phyloP scores from a whole-genome alignment of 2,797 vertebrate genomes.

The Syngnathus acus region DNA sequence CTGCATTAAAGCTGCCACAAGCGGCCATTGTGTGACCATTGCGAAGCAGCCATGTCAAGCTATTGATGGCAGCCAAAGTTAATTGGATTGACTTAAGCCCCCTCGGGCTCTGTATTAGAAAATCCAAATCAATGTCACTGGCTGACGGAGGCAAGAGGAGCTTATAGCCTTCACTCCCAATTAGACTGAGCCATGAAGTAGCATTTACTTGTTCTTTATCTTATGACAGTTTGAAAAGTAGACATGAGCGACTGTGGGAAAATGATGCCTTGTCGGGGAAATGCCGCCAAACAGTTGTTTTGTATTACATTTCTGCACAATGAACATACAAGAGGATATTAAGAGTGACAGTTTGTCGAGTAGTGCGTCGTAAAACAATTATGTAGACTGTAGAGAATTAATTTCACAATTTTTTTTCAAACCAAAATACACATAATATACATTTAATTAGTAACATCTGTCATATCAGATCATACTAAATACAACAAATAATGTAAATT shows the following conservation, averaged over 20 bases:
- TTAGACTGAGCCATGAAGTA: conserved; percentile 53
- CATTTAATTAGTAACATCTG: background rate
- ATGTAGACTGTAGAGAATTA: background rate
- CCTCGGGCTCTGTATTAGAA: conserved; percentile 58
- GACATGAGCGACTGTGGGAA: conserved; percentile 20
- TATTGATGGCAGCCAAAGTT: conserved; percentile 61
- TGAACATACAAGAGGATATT: background rate
- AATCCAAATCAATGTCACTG: conserved; percentile 66
- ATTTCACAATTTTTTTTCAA: background rate
- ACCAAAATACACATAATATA: background rate
- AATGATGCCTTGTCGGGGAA: conserved; percentile 2
- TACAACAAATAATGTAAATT: conserved; percentile 1
- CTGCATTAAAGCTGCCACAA: background rate
- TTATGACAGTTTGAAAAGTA: conserved; percentile 1
- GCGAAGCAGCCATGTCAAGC: conserved; percentile 38
- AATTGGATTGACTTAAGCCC: conserved; percentile 66
- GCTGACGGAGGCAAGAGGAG: conserved; percentile 47
- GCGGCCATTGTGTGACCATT: conserved; percentile 2
- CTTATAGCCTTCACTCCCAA: conserved; percentile 58
- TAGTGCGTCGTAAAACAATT: background rate
- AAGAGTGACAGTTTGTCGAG: background rate
- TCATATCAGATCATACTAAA: background rate
- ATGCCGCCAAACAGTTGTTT: background rate
- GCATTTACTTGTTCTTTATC: conserved; percentile 27
- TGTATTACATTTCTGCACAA: background rate